phyloP scores from a whole-genome alignment of 2,797 vertebrate species.

The Tauraco hartlaubi region DNA sequence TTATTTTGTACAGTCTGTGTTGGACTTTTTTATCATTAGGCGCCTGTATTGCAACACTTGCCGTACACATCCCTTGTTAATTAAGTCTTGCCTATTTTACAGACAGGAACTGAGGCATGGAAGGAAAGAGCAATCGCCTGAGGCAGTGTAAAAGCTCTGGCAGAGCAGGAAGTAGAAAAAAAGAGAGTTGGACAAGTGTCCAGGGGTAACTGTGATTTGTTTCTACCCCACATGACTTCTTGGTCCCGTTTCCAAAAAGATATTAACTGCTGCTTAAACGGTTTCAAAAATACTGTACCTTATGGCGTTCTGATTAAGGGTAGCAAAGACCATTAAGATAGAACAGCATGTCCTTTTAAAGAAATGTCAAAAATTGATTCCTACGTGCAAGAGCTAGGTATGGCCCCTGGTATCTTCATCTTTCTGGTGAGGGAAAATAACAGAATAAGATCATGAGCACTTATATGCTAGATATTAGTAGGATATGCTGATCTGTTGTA shows the following conservation, averaged over 20 bases:
- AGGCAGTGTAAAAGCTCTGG: neutral
- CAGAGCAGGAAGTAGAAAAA: neutral
- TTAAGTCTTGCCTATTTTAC: neutral
- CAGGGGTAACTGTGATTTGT: neutral
- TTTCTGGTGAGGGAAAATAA: neutral
- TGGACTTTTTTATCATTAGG: neutral
- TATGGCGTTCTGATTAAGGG: neutral
- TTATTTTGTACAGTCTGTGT: neutral
- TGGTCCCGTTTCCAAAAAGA: neutral
- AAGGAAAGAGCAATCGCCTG: neutral
- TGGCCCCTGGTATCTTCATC: neutral
- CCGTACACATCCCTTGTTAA: neutral
- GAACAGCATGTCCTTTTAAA: neutral
- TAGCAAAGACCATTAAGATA: neutral
- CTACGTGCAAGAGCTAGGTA: neutral
- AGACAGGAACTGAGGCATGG: neutral
- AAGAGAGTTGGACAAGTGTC: neutral
- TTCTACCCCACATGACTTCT: neutral
- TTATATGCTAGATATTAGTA: neutral
- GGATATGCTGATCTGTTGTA: neutral
- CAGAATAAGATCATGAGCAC: neutral
- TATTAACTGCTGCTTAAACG: neutral
- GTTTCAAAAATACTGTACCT: neutral
- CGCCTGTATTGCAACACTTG: neutral
- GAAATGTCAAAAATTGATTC: neutral